Base-by-base conservation (phyloP, 2,797 vertebrate genomes). In the Poeciliopsis presidionis region DNA sequence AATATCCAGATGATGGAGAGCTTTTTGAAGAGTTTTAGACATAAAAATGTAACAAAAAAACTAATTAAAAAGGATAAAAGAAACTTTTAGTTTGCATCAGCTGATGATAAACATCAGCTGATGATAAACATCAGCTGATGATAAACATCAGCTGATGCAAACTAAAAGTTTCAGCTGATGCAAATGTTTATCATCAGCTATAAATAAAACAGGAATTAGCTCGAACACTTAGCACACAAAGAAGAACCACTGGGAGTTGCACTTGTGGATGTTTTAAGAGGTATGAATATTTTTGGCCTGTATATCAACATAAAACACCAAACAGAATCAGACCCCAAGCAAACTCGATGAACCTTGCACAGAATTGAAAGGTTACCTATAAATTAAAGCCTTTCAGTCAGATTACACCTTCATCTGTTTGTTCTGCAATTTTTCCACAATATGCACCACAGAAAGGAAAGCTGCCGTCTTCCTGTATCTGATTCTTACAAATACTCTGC, bases 401-500 rank as follows among this genome's bases (percentile, higher is more conserved):
- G 47, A 28, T 51, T 63, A 28, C 8, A 71, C 67, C 5, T 3
- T 53, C 46, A 20, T 78, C 49, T 65, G 33, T 76, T 82, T 30
- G 14, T 36, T 57, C 47, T 12, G 20, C 22, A 49, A 33, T 61
- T 28, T 57, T 51, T 74, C 72, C 18, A 33, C 53, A 72, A 16
- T 67, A 45, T 70, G 43, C 47, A 67, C 61, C 36, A 72, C 13
- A 30, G 46, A 22, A 65, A 84, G 83, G 73, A 84, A 36, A 61
- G 73, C 46, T 12, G 57, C 75, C 41, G 73, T 74, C 55, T 75
- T 81, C 51, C 41, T 70, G 49, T 36, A 63, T 6, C 41, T 45
- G n/a, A 74, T 75, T 77, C 77, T 80, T 47, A 71, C 67, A 75
- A 63, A 81, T 46, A 22, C 72, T 28, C 46, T 65, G 45, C 59